phyloP scores from a whole-genome alignment of 2,113 vertebrate species.

The Eupsittula cactorum region DNA sequence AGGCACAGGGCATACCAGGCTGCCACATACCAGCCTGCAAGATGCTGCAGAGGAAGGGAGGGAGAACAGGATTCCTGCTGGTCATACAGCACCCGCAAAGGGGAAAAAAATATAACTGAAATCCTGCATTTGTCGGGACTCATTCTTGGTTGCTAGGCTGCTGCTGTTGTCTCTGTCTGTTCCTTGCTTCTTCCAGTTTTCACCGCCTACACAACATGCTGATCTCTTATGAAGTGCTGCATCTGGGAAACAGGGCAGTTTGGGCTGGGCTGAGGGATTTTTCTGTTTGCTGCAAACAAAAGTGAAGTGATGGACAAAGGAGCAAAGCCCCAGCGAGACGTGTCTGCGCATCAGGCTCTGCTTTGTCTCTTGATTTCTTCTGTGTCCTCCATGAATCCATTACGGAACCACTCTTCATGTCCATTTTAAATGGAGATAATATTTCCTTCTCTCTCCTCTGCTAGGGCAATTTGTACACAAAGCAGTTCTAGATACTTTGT shows the following conservation, averaged over 20 bases:
- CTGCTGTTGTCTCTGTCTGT: neutral
- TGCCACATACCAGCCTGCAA: neutral
- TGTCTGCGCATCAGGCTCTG: neutral
- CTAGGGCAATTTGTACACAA: neutral
- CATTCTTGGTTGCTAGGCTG: neutral
- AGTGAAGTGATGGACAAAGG: neutral
- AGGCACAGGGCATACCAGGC: neutral
- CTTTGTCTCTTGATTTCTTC: neutral
- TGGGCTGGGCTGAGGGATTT: neutral
- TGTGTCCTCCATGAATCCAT: neutral
- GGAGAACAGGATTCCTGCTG: neutral
- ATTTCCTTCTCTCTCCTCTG: neutral
- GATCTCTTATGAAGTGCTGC: neutral
- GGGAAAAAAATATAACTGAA: neutral
- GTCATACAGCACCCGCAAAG: neutral
- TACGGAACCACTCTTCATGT: neutral
- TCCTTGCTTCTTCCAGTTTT: neutral
- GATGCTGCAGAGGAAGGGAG: neutral
- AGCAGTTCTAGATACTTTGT: neutral
- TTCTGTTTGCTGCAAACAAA: neutral
- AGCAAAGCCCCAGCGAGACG: neutral
- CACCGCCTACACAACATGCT: neutral
- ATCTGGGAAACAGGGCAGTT: neutral
- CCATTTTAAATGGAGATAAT: neutral
- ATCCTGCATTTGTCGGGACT: neutral